Evolutionary conservation across 2,888 invertebrate genomes (phyloP).

Genomic region (Stenichneumon culpator): DNA sequence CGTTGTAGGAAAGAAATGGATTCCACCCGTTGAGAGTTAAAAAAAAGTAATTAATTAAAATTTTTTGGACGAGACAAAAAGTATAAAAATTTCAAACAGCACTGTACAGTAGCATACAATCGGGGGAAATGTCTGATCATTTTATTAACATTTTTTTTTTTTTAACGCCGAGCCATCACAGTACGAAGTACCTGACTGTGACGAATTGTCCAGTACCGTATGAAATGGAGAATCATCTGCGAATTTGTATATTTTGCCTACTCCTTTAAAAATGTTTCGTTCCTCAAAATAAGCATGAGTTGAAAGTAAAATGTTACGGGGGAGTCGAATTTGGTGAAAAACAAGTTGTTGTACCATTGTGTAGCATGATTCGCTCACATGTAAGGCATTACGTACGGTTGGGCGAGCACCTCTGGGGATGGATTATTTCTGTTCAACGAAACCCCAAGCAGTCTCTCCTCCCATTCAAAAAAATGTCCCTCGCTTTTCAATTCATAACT

Average conservation of each 20-base stretch:
- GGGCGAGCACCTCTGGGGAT: constrained; percentile 6
- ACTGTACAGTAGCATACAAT: neutral
- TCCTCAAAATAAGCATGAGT: neutral
- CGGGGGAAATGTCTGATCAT: neutral
- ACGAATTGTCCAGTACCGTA: neutral
- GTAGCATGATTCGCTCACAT: neutral
- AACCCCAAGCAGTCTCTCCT: neutral
- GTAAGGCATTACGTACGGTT: neutral
- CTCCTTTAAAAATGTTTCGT: neutral
- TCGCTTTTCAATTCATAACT: neutral
- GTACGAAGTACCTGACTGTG: neutral
- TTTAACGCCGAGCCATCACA: neutral
- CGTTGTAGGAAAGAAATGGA: neutral
- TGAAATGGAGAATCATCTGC: neutral
- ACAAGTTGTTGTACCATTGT: neutral
- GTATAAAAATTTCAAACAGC: neutral
- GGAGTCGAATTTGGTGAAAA: neutral
- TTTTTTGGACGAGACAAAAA: neutral
- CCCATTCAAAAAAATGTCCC: neutral
- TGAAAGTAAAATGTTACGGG: neutral
- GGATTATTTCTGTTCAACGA: constrained; percentile 15
- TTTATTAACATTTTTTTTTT: neutral
- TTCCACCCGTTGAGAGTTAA: neutral
- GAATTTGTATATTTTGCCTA: neutral
- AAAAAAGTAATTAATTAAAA: neutral